Evolutionary conservation across 2,888 invertebrate species (phyloP).

Genomic region (Andrena dorsata): DNA sequence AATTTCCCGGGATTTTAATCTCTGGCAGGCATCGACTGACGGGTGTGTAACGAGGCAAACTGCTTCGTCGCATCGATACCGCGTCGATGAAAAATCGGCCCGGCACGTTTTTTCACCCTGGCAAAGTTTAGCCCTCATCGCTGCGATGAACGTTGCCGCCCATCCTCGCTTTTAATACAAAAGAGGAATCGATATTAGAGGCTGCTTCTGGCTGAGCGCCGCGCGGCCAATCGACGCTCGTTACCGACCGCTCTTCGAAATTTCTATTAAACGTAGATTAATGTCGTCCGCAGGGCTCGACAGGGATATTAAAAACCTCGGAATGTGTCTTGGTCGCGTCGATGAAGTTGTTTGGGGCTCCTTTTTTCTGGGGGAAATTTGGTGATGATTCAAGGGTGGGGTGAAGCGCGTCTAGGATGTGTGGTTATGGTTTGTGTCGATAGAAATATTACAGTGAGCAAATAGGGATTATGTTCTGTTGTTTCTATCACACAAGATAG

Average conservation of each 20-base stretch:
- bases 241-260: conserved; percentile 21
- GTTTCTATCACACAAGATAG: too few species aligned
- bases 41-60: conserved; percentile 42
- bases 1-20: conserved; percentile 62
- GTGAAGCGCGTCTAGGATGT: not conserved
- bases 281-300: not conserved
- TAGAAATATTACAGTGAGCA: too few species aligned
- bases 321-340: not conserved
- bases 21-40: conserved; percentile 8
- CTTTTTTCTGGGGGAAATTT: not conserved
- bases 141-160: conserved; percentile 33
- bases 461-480: too few species aligned
- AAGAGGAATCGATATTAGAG: conserved; percentile 48
- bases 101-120: not conserved
- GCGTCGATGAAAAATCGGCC: conserved; percentile 17
- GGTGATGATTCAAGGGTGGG: not conserved
- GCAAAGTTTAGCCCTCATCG: conserved; percentile 36
- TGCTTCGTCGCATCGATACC: conserved; percentile 25
- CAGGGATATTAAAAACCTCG: conserved; percentile 9
- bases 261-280: conserved; percentile 59
- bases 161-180: conserved; percentile 25
- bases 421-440: too few species aligned
- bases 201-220: conserved; percentile 27
- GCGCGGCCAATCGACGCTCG: conserved; percentile 30
- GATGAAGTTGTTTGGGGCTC: not conserved